Conservation (phyloP, 2,113 vertebrate species). For the Otus sunia region DNA sequence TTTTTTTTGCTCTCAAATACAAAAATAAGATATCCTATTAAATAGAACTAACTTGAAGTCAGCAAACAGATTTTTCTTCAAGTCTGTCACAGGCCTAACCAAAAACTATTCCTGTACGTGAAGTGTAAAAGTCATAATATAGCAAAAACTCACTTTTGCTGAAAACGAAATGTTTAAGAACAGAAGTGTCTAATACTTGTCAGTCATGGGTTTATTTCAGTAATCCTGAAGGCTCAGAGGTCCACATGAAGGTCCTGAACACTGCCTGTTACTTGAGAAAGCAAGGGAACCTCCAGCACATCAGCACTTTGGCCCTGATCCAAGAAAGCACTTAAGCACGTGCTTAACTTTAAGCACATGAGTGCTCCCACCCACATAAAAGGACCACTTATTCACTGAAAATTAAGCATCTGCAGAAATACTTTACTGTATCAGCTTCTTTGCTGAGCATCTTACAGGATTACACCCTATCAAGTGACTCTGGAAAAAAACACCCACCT, state of each 20-base stretch:
- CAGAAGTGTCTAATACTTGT: background rate
- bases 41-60: background rate
- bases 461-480: conserved; percentile 41
- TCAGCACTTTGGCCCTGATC: conserved; percentile 31
- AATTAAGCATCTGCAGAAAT: conserved; percentile 60
- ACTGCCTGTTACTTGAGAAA: conserved; percentile 42
- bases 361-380: conserved; percentile 63
- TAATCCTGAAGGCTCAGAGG: background rate
- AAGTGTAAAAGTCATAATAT: background rate
- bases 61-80: background rate
- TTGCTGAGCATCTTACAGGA: conserved; percentile 21
- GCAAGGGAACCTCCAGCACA: background rate
- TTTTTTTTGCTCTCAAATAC: background rate
- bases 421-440: conserved; percentile 46
- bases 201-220: background rate
- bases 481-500: background rate
- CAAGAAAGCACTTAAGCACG: conserved; percentile 65
- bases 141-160: background rate
- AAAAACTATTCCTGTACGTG: background rate
- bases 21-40: background rate
- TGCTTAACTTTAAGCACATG: conserved; percentile 65
- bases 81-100: background rate
- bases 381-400: conserved; percentile 49
- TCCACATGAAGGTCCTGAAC: background rate
- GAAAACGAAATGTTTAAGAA: background rate